These are phyloP conservation scores for Lochmaea capreae DNA, from an alignment of 2,888 invertebrate genomes.

Conservation along the genomic window DNA sequence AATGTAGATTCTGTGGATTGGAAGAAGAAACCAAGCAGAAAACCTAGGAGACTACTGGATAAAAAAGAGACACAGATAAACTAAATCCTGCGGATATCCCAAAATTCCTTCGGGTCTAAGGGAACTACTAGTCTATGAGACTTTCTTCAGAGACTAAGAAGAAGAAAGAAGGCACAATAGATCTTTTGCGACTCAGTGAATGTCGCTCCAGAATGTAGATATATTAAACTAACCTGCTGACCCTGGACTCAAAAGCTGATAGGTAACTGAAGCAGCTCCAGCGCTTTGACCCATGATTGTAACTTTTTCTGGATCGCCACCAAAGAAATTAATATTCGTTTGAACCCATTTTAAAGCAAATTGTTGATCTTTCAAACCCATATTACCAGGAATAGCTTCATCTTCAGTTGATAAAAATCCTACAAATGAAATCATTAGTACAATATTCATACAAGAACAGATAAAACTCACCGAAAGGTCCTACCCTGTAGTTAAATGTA, in stretches of 20 bases:
- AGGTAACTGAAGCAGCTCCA: constrained; percentile 56
- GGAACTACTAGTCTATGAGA: no score
- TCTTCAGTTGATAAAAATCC: constrained; percentile 58
- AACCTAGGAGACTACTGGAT: no score
- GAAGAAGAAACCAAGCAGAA: no score
- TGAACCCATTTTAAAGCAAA: constrained; percentile 55
- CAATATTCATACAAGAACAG: not conserved
- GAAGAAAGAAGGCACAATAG: no score
- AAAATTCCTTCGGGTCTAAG: no score
- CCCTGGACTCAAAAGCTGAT: constrained; percentile 46
- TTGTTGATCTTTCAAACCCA: constrained; percentile 58
- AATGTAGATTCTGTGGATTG: no score
- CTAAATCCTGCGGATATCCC: no score
- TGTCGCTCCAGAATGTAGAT: not conserved
- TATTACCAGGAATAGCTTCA: constrained; percentile 55
- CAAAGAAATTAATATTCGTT: constrained; percentile 55
- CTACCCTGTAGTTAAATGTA: constrained; percentile 50
- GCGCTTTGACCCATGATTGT: constrained; percentile 57
- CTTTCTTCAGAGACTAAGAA: no score
- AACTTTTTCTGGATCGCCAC: constrained; percentile 56
- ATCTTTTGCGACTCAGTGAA: no score
- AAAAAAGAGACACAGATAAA: no score
- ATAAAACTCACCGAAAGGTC: constrained; percentile 49
- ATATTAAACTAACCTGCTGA: constrained; percentile 40
- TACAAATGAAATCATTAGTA: constrained; percentile 27